Conservation (phyloP, 2,888 invertebrate species). For the Metacarcinus magister region DNA sequence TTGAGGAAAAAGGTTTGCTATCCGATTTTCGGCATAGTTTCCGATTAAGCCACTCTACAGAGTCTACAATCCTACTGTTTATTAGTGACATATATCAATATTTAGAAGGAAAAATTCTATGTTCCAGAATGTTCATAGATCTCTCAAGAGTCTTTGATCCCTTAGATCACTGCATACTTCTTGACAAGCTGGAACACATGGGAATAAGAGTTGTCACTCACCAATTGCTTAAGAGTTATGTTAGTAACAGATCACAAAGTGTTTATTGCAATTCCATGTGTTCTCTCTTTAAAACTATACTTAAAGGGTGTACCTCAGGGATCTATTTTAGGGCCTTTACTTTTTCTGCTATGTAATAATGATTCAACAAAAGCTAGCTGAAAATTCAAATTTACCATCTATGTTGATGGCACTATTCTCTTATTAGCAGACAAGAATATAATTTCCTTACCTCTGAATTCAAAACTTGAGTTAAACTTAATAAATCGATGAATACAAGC, state of each 20-base stretch:
- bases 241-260: slow-evolving; percentile 4
- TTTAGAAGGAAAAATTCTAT: not conserved
- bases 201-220: not conserved
- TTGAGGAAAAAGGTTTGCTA: not conserved
- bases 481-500: no score
- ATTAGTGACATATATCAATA: not conserved
- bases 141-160: slow-evolving; percentile 3
- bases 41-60: not conserved
- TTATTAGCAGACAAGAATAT: no score
- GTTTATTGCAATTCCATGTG: not conserved
- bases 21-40: not conserved
- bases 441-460: no score
- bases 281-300: not conserved
- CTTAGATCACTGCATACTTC: not conserved
- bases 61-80: not conserved
- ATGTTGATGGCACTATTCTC: no score
- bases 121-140: not conserved
- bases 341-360: not conserved
- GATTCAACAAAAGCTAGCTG: not conserved
- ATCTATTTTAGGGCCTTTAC: not conserved
- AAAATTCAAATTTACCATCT: no score
- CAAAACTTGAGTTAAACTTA: no score
- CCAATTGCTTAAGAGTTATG: not conserved
- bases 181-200: not conserved
- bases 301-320: not conserved